phyloP scores from a whole-genome alignment of 2,797 vertebrate species.

The Centropyge bicolor region DNA sequence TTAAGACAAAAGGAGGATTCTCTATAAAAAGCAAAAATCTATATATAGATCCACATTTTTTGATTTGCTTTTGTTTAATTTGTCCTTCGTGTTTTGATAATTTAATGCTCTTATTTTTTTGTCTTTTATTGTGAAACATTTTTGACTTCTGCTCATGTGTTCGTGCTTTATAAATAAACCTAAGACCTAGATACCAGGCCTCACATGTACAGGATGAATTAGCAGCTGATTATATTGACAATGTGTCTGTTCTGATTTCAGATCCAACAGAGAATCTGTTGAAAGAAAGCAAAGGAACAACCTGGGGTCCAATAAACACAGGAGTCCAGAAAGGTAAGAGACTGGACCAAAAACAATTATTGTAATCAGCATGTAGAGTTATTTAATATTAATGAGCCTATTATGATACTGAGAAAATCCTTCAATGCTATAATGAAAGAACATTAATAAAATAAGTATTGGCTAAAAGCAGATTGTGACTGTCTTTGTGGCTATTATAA shows the following conservation, averaged over 20 bases:
- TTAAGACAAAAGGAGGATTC: no score
- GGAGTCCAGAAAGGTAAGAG: constrained; percentile 97
- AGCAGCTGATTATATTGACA: constrained; percentile 12
- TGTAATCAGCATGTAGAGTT: background rate
- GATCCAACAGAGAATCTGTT: constrained; percentile 95
- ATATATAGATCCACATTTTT: no score
- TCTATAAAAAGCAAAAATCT: no score
- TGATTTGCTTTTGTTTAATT: no score
- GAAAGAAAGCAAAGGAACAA: constrained; percentile 93
- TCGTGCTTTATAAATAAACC: no score
- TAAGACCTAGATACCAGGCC: background rate
- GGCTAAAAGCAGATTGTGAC: background rate
- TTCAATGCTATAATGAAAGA: background rate
- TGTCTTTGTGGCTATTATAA: background rate
- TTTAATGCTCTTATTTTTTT: no score
- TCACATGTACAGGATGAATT: background rate
- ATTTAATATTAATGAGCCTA: background rate
- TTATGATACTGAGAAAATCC: background rate
- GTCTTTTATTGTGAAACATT: no score
- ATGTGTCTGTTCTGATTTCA: constrained; percentile 76
- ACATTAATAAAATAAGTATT: background rate
- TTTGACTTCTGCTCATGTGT: no score
- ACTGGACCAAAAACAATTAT: background rate
- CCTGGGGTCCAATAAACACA: constrained; percentile 93
- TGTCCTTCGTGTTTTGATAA: no score